phyloP scores from a whole-genome alignment of 2,888 invertebrate species.

The Euzetes globulus region DNA sequence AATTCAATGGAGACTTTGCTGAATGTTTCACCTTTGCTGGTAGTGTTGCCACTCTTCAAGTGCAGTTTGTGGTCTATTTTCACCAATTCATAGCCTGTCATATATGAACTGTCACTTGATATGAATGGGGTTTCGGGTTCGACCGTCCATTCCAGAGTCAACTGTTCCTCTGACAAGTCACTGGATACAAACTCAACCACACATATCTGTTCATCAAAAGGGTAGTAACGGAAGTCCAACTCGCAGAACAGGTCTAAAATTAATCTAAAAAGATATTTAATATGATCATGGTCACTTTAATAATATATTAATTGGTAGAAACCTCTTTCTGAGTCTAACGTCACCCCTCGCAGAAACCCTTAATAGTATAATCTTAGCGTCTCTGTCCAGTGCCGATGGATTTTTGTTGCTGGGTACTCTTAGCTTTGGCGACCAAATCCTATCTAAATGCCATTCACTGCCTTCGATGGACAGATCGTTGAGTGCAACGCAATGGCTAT shows the following conservation, averaged over 20 bases:
- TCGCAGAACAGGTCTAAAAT: constrained; percentile 56
- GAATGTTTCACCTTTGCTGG: constrained; percentile 32
- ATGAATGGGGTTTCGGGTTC: not conserved
- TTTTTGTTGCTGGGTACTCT: constrained; percentile 40
- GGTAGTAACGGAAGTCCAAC: constrained; percentile 77
- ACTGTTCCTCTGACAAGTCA: constrained; percentile 25
- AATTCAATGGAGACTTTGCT: constrained; percentile 39
- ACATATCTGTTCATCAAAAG: constrained; percentile 75
- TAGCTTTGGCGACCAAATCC: constrained; percentile 40
- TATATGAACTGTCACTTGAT: not conserved
- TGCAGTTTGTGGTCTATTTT: not conserved
- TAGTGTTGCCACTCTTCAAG: not conserved
- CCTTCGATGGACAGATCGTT: constrained; percentile 52
- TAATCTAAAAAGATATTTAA: constrained; percentile 17
- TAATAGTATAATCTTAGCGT: constrained; percentile 59
- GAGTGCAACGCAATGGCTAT: not conserved
- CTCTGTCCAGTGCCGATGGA: constrained; percentile 61
- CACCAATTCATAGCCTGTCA: constrained; percentile 13
- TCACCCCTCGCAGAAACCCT: constrained; percentile 70
- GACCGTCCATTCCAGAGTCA: constrained; percentile 20
- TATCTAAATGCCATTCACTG: constrained; percentile 51
- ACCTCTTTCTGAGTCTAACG: constrained; percentile 64
- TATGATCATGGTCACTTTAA: too few relatives aligned
- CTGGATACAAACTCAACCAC: constrained; percentile 71
- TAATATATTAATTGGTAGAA: constrained; percentile 41